Evolutionary conservation across 2,888 invertebrate species (phyloP).

Genomic region (Hartigia nigra): DNA sequence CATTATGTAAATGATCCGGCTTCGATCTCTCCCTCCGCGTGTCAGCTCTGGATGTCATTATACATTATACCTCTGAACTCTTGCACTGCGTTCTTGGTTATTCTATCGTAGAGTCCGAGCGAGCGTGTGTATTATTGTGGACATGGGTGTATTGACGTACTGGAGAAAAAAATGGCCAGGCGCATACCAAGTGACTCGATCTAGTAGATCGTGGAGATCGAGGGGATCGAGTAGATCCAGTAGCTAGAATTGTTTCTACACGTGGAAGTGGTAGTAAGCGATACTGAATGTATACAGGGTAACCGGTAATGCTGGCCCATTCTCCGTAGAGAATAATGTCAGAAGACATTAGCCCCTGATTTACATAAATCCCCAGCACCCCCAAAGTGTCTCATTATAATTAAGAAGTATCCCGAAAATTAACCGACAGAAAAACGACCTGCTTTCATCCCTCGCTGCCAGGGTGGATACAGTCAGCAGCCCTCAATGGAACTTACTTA

Average conservation of each 20-base stretch:
- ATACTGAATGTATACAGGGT: background rate
- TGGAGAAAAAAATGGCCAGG: background rate
- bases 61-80: slow-evolving; percentile 8
- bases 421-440: slow-evolving; percentile 54
- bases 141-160: background rate
- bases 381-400: slow-evolving; percentile 62
- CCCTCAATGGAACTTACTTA: background rate
- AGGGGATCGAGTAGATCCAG: no score
- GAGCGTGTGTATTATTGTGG: background rate
- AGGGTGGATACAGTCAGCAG: background rate
- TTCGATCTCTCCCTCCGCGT: background rate
- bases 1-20: slow-evolving; percentile 54
- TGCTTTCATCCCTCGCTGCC: background rate
- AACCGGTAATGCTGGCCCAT: background rate
- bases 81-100: background rate
- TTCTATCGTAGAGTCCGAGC: background rate
- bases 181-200: background rate
- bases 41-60: background rate
- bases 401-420: slow-evolving; percentile 63
- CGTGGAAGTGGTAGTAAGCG: background rate
- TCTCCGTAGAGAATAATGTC: slow-evolving; percentile 51
- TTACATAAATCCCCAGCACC: slow-evolving; percentile 57
- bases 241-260: background rate
- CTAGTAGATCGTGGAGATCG: no score
- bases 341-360: slow-evolving; percentile 63